A percentile compares a stretch with the other conserved stretches of the same genome.
Evolutionary conservation across 2,113 vertebrate genomes (phyloP).

Genomic region (Cervus canadensis): DNA sequence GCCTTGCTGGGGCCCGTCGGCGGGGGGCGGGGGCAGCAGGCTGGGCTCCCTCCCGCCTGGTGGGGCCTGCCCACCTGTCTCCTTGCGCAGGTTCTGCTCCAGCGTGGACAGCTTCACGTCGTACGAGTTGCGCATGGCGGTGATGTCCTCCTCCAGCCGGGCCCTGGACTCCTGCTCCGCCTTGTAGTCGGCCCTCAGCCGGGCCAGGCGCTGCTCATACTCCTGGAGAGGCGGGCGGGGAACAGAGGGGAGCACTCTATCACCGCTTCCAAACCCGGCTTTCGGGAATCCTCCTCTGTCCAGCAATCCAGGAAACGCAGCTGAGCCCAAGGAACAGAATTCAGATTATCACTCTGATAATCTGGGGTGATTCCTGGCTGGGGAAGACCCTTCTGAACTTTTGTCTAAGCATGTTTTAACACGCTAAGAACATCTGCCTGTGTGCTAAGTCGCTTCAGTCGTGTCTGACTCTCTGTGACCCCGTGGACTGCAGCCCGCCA

Average conservation of each 20-base stretch:
- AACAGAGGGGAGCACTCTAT: fast-evolving
- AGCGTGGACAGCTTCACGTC: constrained; percentile 83
- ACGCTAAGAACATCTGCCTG: fast-evolving
- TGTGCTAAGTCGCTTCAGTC: background rate
- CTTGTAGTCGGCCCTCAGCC: constrained; percentile 85
- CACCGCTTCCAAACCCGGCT: background rate
- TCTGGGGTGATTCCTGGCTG: fast-evolving
- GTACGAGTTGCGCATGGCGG: constrained; percentile 83
- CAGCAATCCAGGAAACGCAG: background rate
- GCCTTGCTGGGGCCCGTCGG: fast-evolving
- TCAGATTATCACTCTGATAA: background rate
- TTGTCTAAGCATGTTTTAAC: background rate
- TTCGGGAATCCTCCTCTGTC: background rate
- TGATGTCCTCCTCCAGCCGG: constrained; percentile 88
- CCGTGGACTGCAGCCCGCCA: background rate
- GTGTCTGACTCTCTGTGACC: background rate
- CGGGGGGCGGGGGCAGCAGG: too few relatives aligned
- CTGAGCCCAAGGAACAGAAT: background rate
- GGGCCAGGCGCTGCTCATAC: constrained; percentile 85
- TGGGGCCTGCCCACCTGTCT: constrained; percentile 56
- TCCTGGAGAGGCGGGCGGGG: constrained; percentile 77
- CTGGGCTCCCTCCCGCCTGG: background rate
- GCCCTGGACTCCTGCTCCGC: constrained; percentile 87
- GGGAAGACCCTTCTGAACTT: background rate
- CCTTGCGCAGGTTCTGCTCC: constrained; percentile 77